phyloP scores from a whole-genome alignment of 1,140 invertebrate species.

The Diploscapter pachys region DNA sequence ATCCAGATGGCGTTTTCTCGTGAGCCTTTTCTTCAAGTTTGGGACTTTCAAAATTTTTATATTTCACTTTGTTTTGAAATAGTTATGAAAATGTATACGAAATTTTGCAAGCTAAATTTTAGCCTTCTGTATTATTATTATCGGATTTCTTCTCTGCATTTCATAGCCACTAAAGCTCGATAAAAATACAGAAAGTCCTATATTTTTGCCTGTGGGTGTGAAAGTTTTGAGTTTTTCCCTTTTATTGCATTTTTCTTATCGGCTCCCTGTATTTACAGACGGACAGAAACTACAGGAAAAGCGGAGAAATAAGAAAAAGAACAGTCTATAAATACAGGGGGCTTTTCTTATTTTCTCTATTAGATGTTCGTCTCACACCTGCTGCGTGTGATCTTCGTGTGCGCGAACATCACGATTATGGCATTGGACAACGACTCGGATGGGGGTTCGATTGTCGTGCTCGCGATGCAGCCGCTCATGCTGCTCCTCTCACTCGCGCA shows the following conservation, averaged over 20 bases:
- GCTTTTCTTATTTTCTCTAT: neutral
- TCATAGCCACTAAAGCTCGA: neutral
- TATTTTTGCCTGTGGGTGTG: too few relatives aligned
- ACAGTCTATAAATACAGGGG: too few relatives aligned
- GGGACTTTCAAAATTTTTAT: neutral
- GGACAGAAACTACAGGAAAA: too few relatives aligned
- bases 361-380: conserved; percentile 11
- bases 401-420: conserved; percentile 19
- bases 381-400: conserved; percentile 9
- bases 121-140: neutral
- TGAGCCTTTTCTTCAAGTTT: neutral
- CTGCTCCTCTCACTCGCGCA: conserved; percentile 6
- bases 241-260: too few relatives aligned
- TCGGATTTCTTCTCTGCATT: neutral
- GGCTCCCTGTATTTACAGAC: too few relatives aligned
- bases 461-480: conserved; percentile 11
- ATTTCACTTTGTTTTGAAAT: too few relatives aligned
- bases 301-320: too few relatives aligned
- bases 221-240: too few relatives aligned
- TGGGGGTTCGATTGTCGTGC: conserved; percentile 16
- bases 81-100: too few relatives aligned
- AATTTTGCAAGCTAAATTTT: too few relatives aligned
- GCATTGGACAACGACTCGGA: conserved; percentile 25
- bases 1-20: conserved; percentile 5
- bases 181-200: too few relatives aligned